These are phyloP conservation scores for Leptocoma aspasia DNA, from an alignment of 2,113 vertebrate genomes.

Conservation along the genomic window DNA sequence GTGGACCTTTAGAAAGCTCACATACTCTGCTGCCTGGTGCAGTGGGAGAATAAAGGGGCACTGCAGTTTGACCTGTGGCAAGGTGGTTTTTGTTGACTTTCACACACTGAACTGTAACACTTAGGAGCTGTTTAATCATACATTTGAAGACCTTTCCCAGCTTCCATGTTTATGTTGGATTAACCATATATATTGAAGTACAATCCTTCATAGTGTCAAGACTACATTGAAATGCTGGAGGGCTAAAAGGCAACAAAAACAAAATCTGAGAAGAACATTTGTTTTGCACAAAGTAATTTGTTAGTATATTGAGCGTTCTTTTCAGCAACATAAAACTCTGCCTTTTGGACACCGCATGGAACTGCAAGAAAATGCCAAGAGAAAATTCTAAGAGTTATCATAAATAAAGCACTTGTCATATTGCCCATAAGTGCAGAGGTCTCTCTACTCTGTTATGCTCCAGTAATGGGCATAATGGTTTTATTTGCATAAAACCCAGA, in stretches of 20 bases:
- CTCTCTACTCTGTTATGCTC: constrained; percentile 44
- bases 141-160: background rate
- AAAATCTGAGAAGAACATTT: background rate
- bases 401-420: constrained; percentile 55
- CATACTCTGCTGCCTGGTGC: background rate
- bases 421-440: constrained; percentile 49
- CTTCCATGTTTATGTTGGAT: background rate
- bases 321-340: background rate
- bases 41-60: background rate
- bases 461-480: constrained; percentile 53
- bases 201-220: background rate
- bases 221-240: background rate
- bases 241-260: background rate
- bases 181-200: background rate
- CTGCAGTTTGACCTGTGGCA: background rate
- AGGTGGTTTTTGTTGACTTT: background rate
- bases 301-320: background rate
- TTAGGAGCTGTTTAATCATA: background rate
- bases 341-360: background rate
- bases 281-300: constrained; percentile 4
- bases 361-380: background rate
- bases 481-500: constrained; percentile 61
- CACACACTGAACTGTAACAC: background rate
- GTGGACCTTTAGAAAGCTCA: background rate
- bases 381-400: constrained; percentile 19